Base-by-base conservation (phyloP, 92 coral and sea anemone genomes). In the Blastomussa wellsi region DNA sequence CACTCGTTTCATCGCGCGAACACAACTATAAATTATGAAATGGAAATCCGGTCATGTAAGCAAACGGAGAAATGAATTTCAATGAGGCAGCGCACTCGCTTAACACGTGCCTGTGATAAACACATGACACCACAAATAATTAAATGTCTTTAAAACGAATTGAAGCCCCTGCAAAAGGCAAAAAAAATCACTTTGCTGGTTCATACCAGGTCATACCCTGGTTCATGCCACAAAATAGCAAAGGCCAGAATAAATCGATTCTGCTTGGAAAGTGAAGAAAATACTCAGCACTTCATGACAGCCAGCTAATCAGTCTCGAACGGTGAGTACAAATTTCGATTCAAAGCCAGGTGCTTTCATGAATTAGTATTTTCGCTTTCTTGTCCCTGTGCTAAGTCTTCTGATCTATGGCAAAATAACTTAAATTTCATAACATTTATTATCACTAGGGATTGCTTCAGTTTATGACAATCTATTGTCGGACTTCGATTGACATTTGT, bases 71-170 rank as follows among this genome's bases (percentile, higher is more conserved):
- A 24, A 41, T 57, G 87, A 74, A 83, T 83, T 74, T 75, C 22
- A 83, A 83, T 74, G 14, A 83, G 80, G 47, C 4, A 17, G 9
- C 26, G 60, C 87, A 83, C 47, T 83, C 87, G 62, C 74, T 13
- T 15, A 37, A 41, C 87, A 83, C 87, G 87, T 83, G 87, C 36
- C 1, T 59, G 16, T 20, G n/a, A n/a, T n/a, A n/a, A n/a, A n/a
- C n/a, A 31, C 60, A 32, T 62, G 68, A 64, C 33, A 74, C 13
- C 72, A 15, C 68, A 51, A 26, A 82, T 22, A 72, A 57, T 28
- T 49, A n/a, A n/a, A n/a, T n/a, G n/a, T n/a, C n/a, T n/a, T n/a
- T n/a, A n/a, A n/a, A n/a, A n/a, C n/a, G 35, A 42, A 10, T 20
- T 38, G 36, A n/a, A 28, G 11, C 10, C 35, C n/a, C 78, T 41